Evolutionary conservation across 53 echinoderm and acorn worm genomes (phyloP).

Genomic region (Zoroaster sp.): DNA sequence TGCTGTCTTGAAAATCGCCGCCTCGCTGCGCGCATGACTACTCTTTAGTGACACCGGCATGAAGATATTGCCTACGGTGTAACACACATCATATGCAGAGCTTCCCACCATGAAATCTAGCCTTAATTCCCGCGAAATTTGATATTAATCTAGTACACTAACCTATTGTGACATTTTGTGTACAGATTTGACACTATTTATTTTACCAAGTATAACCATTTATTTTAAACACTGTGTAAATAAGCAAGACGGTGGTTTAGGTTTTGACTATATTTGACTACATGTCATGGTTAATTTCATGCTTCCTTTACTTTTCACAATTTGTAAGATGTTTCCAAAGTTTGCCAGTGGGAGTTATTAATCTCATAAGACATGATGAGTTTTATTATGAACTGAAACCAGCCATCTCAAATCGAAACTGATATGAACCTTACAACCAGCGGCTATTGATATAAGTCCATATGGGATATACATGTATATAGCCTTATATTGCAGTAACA

Average conservation of each 20-base stretch:
- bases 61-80: neutral
- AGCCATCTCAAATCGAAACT: neutral
- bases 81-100: too few species aligned
- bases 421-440: neutral
- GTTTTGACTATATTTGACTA: neutral
- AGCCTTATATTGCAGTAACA: too few species aligned
- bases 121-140: constrained; percentile 13
- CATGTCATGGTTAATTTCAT: neutral
- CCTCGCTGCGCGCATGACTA: neutral
- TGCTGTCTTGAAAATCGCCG: constrained; percentile 12
- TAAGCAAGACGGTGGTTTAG: neutral
- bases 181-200: neutral
- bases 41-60: neutral
- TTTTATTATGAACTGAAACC: neutral
- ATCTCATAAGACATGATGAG: neutral
- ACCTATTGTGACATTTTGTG: constrained; percentile 10
- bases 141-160: neutral
- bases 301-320: neutral
- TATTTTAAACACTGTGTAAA: neutral
- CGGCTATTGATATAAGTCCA: neutral
- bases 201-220: neutral
- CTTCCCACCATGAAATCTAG: neutral
- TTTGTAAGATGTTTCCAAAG: neutral
- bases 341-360: neutral
- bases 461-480: too few species aligned